A percentile compares a stretch with the other conserved stretches of the same genome.
phyloP scores from a whole-genome alignment of 2,113 vertebrate genomes.

The Casuarius casuarius region DNA sequence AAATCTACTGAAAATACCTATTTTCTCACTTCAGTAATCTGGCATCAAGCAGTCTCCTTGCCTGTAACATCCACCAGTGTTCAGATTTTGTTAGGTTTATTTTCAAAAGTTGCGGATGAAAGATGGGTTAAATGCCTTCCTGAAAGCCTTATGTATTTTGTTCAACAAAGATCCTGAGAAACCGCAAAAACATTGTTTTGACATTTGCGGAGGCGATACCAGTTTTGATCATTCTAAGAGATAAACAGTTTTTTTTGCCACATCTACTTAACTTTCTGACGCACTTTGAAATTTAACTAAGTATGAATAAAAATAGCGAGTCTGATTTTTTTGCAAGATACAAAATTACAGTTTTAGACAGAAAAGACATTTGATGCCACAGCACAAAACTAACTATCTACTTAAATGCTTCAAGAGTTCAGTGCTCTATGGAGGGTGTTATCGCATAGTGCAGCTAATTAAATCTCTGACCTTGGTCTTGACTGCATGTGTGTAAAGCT shows the following conservation, averaged over 20 bases:
- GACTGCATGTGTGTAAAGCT: neutral
- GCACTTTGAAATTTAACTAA: neutral
- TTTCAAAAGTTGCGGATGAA: too few species aligned
- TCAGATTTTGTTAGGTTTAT: neutral
- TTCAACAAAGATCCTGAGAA: neutral
- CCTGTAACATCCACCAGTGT: fast-evolving
- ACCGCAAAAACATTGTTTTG: neutral
- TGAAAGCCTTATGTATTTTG: fast-evolving
- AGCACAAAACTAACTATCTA: fast-evolving
- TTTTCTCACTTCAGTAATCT: neutral
- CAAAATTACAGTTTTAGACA: fast-evolving
- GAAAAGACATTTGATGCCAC: fast-evolving
- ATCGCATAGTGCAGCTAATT: fast-evolving
- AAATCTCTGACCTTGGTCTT: neutral
- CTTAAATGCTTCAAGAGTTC: neutral
- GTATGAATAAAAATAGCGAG: fast-evolving
- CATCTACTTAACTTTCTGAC: neutral
- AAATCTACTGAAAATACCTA: neutral
- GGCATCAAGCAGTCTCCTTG: too few species aligned
- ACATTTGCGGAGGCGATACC: neutral
- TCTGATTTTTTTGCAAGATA: neutral
- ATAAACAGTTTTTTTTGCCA: fast-evolving
- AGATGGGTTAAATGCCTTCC: neutral
- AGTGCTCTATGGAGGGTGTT: fast-evolving
- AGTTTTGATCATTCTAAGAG: neutral